Base-by-base conservation (phyloP, 2,113 vertebrate genomes). In the Phyllopteryx taeniolatus region DNA sequence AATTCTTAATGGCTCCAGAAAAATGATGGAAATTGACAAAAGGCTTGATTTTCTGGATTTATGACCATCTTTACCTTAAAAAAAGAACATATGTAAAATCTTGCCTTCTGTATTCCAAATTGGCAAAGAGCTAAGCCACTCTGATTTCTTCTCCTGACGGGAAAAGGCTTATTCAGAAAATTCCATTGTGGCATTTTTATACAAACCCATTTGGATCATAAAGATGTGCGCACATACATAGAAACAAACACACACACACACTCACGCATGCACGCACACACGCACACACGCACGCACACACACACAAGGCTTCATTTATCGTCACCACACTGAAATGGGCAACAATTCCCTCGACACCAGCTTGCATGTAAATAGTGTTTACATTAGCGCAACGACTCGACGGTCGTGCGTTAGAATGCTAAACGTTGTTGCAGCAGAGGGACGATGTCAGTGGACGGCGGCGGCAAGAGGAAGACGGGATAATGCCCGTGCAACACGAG, bases 311-410 rank as follows among this genome's bases (percentile, higher is more conserved):
- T 53, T 71, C 74, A 83, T 83, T 83, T 84, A 77, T 71, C 79
- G 53, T 79, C 39, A 13, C 51, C 70, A 49, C 57, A 74, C 83
- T 77, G 70, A 70, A 84, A 84, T 84, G 79, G 78, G 68, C 88
- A 84, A 81, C 17, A 27, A 76, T 79, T 80, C 78, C 71, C 74
- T 61, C 11, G 5, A 43, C 1, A 10, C 62, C 12, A 57, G 75
- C 77, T 70, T 76, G 79, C 74, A 83, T 78, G 73, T 77, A 86
- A 87, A 88, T 89, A 35, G 35, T 31, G 59, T 31, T 39, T 61
- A 61, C 59, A 61, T 61, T 61, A 61, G 31, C 15, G 31, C 8
- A 8, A 14, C 11, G 15, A 9, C 6, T 60, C 31, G 59, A 61
- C 59, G 11, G 13, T 8, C 59, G 31, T 15, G 15, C 31, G 31